A percentile compares a stretch with the other conserved stretches of the same genome.
Evolutionary conservation across 2,888 invertebrate species (phyloP).

Genomic region (Rhagonycha lutea): DNA sequence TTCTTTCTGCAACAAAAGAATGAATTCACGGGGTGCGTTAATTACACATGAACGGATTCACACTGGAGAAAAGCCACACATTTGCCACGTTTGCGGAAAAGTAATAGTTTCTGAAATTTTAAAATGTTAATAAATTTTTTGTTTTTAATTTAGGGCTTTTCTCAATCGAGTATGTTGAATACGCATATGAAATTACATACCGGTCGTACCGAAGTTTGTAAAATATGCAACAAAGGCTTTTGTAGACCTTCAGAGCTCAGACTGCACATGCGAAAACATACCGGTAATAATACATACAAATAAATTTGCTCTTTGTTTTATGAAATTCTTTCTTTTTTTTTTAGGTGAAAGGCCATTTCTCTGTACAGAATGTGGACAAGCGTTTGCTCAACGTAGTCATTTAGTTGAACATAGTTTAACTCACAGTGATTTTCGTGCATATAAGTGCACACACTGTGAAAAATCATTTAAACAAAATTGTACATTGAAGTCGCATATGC

Average conservation of each 20-base stretch:
- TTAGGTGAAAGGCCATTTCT: slow-evolving; percentile 50
- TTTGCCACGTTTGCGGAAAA: slow-evolving; percentile 47
- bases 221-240: slow-evolving; percentile 47
- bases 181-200: slow-evolving; percentile 49
- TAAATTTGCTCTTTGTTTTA: not conserved
- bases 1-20: slow-evolving; percentile 43
- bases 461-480: slow-evolving; percentile 47
- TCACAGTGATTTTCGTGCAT: slow-evolving; percentile 47
- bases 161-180: slow-evolving; percentile 46
- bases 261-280: slow-evolving; percentile 49
- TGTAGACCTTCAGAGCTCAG: slow-evolving; percentile 47
- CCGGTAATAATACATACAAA: slow-evolving; percentile 36
- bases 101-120: slow-evolving; percentile 23
- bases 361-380: slow-evolving; percentile 45
- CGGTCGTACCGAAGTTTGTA: slow-evolving; percentile 46
- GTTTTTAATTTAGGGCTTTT: slow-evolving; percentile 38
- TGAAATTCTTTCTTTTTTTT: slow-evolving; percentile 1
- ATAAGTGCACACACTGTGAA: slow-evolving; percentile 45
- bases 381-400: slow-evolving; percentile 49
- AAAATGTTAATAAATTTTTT: not conserved
- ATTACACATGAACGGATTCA: slow-evolving; percentile 45
- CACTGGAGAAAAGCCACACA: slow-evolving; percentile 45
- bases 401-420: slow-evolving; percentile 47
- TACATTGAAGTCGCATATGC: slow-evolving; percentile 45
- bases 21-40: slow-evolving; percentile 41